Evolutionary conservation across 2,113 vertebrate species (phyloP), one percentile per base, ranked within the genome.

Genomic region (Hydrolagus affinis): DNA sequence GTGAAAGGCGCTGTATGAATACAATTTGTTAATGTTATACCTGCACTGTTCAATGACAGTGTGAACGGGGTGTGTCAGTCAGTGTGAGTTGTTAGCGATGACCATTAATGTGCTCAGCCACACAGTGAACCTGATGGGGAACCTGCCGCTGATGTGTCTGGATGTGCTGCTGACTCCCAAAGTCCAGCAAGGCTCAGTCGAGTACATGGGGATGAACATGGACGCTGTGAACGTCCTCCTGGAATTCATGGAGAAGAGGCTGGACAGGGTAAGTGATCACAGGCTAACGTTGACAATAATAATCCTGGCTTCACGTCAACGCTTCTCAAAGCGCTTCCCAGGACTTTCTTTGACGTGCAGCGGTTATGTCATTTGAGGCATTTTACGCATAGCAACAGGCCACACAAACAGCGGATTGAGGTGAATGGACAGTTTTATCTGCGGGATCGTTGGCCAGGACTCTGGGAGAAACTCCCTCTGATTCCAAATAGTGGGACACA

Each of bases 121-220:
- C 70, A 93, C 94, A 0, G 93, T 97, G 73, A 97, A 98, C 86
- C 91, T 98, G n/a, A 87, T 98, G 77, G 96, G 96, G 28, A 98
- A 98, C 89, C 89, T 98, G 86, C 97, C 97, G 0, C 91, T 96
- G 86, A 91, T 91, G 1, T 97, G 95, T 90, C 85, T 98, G 92
- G 97, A 97, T 0, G 95, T 96, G 0, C 92, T 98, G 1, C 89
- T 98, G 83, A 86, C 92, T 21, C 95, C 97, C 0, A 95, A 94
- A 83, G 95, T 95, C 4, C 94, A 92, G 0, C 92, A 91, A 0
- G 95, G 94, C 88, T 97, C 96, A 0, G 90, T 94, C 0, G 96
- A 98, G 88, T 96, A 98, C 90, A 95, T 97, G 94, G 96, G 97
- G 0, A 93, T 96, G 83, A 98, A 97, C 89, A 96, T 98, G 97